Conservation (phyloP, 2,888 invertebrate genomes). For the Rhamphomyia laevipes region DNA sequence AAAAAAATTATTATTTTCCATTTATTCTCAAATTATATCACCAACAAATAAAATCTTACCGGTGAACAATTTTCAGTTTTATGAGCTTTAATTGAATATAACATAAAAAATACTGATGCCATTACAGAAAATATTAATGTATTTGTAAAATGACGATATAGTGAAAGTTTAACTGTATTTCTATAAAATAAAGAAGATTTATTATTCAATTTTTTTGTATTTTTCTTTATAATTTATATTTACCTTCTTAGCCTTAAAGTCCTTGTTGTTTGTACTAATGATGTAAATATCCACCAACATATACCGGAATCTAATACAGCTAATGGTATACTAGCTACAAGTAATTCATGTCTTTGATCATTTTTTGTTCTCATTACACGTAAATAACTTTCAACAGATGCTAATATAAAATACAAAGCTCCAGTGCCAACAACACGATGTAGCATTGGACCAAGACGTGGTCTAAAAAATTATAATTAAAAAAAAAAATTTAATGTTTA, state of each 20-base stretch:
- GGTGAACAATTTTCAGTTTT: conserved; percentile 62
- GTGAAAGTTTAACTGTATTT: conserved; percentile 77
- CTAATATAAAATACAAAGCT: conserved; percentile 68
- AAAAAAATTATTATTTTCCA: background rate
- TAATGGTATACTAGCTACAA: conserved; percentile 75
- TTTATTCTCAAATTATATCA: background rate
- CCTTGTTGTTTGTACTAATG: conserved; percentile 78
- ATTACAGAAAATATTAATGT: conserved; percentile 83
- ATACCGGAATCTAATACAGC: conserved; percentile 77
- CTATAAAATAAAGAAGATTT: conserved; percentile 37
- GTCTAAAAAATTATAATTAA: conserved; percentile 44
- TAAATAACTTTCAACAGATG: conserved; percentile 76
- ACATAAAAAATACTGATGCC: conserved; percentile 85
- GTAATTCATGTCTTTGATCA: conserved; percentile 46
- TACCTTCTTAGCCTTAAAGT: conserved; percentile 71
- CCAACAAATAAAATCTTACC: conserved; percentile 40
- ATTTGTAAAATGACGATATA: conserved; percentile 91
- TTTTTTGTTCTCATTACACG: conserved; percentile 54
- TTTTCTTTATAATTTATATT: background rate
- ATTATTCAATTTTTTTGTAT: background rate
- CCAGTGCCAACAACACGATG: conserved; percentile 82
- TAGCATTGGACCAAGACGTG: conserved; percentile 76
- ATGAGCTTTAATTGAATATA: conserved; percentile 80
- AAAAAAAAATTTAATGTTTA: too few relatives aligned
- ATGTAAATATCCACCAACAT: conserved; percentile 90